phyloP scores from a whole-genome alignment of 2,797 vertebrate species.

The Lerista edwardsae region DNA sequence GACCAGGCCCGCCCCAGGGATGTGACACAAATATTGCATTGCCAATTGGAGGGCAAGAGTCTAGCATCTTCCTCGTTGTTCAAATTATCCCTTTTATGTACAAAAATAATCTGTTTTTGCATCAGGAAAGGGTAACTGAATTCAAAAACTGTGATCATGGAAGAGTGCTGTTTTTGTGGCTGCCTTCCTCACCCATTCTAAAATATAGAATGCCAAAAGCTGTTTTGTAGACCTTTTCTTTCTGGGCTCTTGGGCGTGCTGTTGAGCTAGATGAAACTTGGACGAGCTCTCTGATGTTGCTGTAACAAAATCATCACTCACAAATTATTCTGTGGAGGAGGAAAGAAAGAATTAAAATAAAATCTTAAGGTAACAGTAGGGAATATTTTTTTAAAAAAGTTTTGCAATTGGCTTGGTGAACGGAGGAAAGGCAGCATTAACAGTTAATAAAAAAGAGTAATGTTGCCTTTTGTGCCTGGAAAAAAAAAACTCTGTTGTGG shows the following conservation, averaged over 20 bases:
- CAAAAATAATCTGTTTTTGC: not conserved
- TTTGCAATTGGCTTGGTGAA: not conserved
- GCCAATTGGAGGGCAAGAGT: not conserved
- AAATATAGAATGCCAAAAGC: not conserved
- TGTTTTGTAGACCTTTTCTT: not conserved
- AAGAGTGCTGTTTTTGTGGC: not conserved
- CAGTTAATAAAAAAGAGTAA: not conserved
- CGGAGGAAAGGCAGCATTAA: not conserved
- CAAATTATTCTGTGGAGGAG: not conserved
- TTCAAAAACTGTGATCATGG: not conserved
- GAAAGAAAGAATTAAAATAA: not conserved
- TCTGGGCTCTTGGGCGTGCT: slow-evolving; percentile 3
- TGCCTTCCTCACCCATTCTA: not conserved
- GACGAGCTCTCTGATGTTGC: rapidly evolving
- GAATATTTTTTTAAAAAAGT: not conserved
- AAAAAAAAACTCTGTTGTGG: not conserved
- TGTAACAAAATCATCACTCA: not conserved
- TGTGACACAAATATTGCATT: not conserved
- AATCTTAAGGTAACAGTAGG: slow-evolving; percentile 4
- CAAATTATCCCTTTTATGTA: not conserved
- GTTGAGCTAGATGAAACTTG: slow-evolving; percentile 35
- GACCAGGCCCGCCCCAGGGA: too few species aligned
- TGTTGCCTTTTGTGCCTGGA: not conserved
- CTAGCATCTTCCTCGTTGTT: not conserved
- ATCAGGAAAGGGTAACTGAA: not conserved